Conservation (phyloP, 2,113 vertebrate genomes). For the Phodopus roborovskii region DNA sequence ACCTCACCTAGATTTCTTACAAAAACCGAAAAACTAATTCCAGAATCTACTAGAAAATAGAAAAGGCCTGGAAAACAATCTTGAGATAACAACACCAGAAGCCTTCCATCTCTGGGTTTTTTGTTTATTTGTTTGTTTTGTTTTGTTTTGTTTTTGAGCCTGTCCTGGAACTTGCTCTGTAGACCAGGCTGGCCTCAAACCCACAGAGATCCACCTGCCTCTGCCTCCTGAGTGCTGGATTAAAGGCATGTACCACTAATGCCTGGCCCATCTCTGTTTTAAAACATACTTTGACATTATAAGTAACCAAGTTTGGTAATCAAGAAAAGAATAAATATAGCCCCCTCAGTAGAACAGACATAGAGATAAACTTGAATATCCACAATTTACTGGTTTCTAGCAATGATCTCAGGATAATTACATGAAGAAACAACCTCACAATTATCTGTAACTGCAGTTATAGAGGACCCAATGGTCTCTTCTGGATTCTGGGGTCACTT, state of each 20-base stretch:
- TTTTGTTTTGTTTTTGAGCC: too few relatives aligned
- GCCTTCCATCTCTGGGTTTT: not conserved
- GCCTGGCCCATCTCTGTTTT: not conserved
- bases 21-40: not conserved
- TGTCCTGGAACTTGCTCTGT: too few relatives aligned
- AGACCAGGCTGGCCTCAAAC: too few relatives aligned
- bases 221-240: too few relatives aligned
- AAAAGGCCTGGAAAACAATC: not conserved
- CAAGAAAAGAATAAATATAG: not conserved
- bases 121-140: too few relatives aligned
- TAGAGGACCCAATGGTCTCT: not conserved
- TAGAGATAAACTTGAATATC: not conserved
- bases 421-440: not conserved
- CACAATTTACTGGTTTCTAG: not conserved
- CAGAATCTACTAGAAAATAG: not conserved
- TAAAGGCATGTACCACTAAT: too few relatives aligned
- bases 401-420: not conserved
- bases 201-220: too few relatives aligned
- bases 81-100: not conserved
- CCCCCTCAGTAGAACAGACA: not conserved
- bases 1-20: not conserved
- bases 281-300: not conserved
- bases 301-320: not conserved
- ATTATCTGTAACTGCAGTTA: not conserved
- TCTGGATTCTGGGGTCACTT: not conserved